These are phyloP conservation scores for Holacanthella duospinosa DNA, from an alignment of 2,888 invertebrate species.

Conservation along the genomic window DNA sequence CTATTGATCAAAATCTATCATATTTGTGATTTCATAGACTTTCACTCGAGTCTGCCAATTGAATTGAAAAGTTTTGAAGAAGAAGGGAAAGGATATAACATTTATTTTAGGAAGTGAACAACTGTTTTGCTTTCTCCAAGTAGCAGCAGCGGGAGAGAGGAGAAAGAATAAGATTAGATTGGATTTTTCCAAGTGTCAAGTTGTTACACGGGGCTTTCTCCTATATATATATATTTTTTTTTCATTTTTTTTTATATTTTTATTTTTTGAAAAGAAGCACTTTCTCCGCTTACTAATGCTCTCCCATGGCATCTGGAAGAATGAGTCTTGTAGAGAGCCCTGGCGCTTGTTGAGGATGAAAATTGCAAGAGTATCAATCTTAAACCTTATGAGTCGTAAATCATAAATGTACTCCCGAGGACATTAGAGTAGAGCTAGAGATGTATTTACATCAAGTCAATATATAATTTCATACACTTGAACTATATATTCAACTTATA, in stretches of 20 bases:
- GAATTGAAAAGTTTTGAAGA: no score
- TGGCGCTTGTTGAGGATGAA: not conserved
- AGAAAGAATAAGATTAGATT: slow-evolving; percentile 14
- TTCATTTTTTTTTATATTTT: no score
- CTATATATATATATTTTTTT: not conserved
- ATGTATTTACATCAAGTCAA: no score
- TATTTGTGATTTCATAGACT: no score
- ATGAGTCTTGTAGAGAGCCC: not conserved
- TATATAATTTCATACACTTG: no score
- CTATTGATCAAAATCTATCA: no score
- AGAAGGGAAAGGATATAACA: no score
- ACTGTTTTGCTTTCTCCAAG: not conserved
- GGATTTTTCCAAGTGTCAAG: slow-evolving; percentile 17
- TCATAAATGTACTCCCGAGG: not conserved
- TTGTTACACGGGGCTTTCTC: slow-evolving; percentile 16
- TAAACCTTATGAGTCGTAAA: not conserved
- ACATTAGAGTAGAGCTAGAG: not conserved
- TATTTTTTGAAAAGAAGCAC: no score
- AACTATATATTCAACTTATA: no score
- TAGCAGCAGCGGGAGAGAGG: not conserved
- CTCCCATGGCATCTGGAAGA: not conserved
- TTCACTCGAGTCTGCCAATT: no score
- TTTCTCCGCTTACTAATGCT: not conserved
- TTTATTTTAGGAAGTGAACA: no score
- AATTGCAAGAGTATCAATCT: not conserved